Percentiles rank a stretch among this genome's conserved stretches.
These are phyloP conservation scores for Poeciliopsis turrubarensis DNA, from an alignment of 2,113 vertebrate species.

Conservation along the genomic window DNA sequence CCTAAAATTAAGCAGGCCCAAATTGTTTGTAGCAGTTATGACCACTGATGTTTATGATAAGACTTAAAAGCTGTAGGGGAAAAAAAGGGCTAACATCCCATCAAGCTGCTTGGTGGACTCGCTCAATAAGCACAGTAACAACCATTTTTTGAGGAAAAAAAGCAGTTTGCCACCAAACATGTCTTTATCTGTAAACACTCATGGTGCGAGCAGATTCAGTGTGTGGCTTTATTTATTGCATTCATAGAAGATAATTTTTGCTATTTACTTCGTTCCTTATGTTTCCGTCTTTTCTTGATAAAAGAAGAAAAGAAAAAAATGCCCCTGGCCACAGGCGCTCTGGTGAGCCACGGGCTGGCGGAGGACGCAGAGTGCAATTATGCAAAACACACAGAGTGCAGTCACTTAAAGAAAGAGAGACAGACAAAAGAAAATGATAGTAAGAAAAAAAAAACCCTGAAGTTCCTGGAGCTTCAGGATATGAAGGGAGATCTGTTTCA, in stretches of 20 bases:
- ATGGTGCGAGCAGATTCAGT: constrained; percentile 22
- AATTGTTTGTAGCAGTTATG: not conserved
- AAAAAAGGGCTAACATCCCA: constrained; percentile 6
- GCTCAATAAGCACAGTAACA: constrained; percentile 18
- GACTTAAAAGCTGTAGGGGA: constrained; percentile 17
- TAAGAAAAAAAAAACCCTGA: constrained; percentile 16
- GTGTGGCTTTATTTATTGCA: constrained; percentile 11
- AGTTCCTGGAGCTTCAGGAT: constrained; percentile 19
- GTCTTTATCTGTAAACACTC: constrained; percentile 49
- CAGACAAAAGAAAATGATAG: constrained; percentile 18
- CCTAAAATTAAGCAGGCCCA: constrained; percentile 18
- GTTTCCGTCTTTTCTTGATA: constrained; percentile 17
- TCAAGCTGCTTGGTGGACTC: constrained; percentile 4
- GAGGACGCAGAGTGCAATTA: constrained; percentile 56
- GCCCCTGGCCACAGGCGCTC: constrained; percentile 32
- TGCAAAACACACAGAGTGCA: constrained; percentile 57
- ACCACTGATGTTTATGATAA: constrained; percentile 45
- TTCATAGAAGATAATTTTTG: constrained; percentile 53
- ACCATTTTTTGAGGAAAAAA: constrained; percentile 31
- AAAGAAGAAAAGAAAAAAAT: constrained; percentile 12
- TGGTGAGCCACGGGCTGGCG: constrained; percentile 41
- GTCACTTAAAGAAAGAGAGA: constrained; percentile 39
- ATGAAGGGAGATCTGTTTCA: constrained; percentile 26
- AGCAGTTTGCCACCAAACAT: constrained; percentile 11
- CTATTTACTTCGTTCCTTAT: constrained; percentile 31